Evolutionary conservation across 2,797 vertebrate species (phyloP).

Genomic region (Bufotes viridis): DNA sequence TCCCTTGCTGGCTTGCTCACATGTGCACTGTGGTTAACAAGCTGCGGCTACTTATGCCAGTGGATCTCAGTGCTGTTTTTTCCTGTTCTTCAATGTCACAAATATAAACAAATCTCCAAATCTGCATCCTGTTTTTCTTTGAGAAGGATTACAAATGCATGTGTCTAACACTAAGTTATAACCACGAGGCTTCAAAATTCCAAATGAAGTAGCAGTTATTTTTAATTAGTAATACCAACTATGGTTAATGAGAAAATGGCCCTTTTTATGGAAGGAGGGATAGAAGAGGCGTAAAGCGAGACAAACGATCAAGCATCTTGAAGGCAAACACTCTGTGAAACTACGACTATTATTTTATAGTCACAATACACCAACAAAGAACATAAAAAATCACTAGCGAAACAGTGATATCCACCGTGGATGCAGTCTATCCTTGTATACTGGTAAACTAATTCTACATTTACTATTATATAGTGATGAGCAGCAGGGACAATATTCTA

Average conservation of each 20-base stretch:
- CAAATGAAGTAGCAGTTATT: background rate
- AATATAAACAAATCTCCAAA: background rate
- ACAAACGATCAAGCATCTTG: background rate
- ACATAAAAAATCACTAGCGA: no score
- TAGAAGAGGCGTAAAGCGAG: background rate
- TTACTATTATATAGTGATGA: no score
- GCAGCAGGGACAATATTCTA: no score
- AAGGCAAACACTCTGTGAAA: background rate
- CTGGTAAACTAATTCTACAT: no score
- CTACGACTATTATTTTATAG: no score
- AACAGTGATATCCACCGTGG: no score
- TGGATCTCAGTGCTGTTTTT: background rate
- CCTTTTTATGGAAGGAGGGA: background rate
- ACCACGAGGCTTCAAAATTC: background rate
- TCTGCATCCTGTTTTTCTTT: background rate
- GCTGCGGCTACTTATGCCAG: background rate
- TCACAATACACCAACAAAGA: no score
- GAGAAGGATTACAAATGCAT: background rate
- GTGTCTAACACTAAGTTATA: background rate
- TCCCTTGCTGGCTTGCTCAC: background rate
- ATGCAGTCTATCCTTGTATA: no score
- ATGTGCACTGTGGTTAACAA: background rate
- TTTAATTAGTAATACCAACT: background rate
- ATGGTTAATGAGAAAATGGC: background rate
- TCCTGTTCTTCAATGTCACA: constrained; percentile 6